Evolutionary conservation across 2,888 invertebrate genomes (phyloP).

Genomic region (Chirona hameri): DNA sequence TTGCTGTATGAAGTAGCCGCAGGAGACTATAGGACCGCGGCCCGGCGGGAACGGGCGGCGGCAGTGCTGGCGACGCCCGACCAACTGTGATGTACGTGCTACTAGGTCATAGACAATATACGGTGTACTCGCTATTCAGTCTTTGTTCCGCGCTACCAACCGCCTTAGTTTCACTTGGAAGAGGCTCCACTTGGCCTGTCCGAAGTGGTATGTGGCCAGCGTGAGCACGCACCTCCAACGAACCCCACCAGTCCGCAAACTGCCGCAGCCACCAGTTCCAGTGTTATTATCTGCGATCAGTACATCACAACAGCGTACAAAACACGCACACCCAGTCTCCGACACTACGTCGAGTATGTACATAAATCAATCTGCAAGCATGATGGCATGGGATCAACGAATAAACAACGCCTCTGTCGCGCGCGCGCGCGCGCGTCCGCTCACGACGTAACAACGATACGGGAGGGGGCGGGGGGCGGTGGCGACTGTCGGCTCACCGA

Average conservation of each 20-base stretch:
- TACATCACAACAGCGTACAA: neutral
- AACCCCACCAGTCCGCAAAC: too few species aligned
- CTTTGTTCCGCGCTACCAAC: neutral
- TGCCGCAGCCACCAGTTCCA: neutral
- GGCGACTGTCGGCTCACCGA: neutral
- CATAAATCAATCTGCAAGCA: neutral
- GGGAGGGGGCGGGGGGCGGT: neutral
- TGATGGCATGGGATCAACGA: neutral
- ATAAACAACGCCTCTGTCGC: neutral
- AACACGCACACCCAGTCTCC: neutral
- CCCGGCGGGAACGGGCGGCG: too few species aligned
- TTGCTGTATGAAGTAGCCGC: too few species aligned
- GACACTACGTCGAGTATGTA: neutral
- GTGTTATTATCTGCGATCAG: neutral
- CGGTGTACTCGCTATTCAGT: neutral
- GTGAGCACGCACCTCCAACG: too few species aligned
- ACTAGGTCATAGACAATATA: conserved; percentile 1
- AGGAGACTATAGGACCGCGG: too few species aligned
- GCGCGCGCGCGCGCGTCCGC: neutral
- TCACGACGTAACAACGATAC: neutral
- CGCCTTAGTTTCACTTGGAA: too few species aligned
- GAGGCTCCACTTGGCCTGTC: too few species aligned
- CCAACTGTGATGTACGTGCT: too few species aligned
- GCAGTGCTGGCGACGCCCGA: too few species aligned
- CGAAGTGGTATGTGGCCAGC: too few species aligned